Evolutionary conservation across 2,113 vertebrate genomes (phyloP), one percentile per base, ranked within the genome.

Genomic region (Phaetusa simplex): DNA sequence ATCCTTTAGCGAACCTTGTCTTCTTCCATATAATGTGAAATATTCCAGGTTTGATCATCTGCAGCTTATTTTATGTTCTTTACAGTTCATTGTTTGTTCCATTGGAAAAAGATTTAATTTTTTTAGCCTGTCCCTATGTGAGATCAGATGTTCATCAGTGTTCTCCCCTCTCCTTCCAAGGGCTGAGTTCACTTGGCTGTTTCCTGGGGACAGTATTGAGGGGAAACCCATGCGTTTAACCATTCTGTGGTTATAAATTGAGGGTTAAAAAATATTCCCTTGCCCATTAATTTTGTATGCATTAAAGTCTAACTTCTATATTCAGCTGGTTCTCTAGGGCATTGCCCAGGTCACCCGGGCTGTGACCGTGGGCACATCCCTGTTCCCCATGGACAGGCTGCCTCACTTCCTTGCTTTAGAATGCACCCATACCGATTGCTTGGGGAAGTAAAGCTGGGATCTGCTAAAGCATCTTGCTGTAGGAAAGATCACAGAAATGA

Each of bases 41-140:
- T 92, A 89, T 40, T 82, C 81, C 93, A 85, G 83, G 86, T 76
- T 53, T 95, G 61, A 62, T 96, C 83, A 91, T 84, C 66, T 84
- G 52, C 80, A 79, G 26, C 3, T 78, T 96, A 62, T 58, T 90
- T 77, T 62, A 58, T 65, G 17, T 52, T 78, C 21, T 92, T 88
- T 84, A 36, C 55, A 86, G 73, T 64, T 78, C 52, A 65, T 88
- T 90, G 76, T 86, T 97, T 88, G 55, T 76, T 86, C 80, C 34
- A 12, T 2, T 86, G 79, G 53, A 86, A 86, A 70, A 76, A 45
- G 8, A 2, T 58, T 85, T 66, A 34, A 42, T 70, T 81, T 81
- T 65, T 88, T 90, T 58, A 86, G n/a, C 50, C 42, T 38, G 32
- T 27, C 32, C 38, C 62, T 74, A 0, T 38, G 55, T 27, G 72